Percentiles rank a stretch among this genome's conserved stretches.
These are phyloP conservation scores for Aurelia aurita DNA, from an alignment of 30 jellyfish, hydroid and myxozoan species.

Conservation along the genomic window DNA sequence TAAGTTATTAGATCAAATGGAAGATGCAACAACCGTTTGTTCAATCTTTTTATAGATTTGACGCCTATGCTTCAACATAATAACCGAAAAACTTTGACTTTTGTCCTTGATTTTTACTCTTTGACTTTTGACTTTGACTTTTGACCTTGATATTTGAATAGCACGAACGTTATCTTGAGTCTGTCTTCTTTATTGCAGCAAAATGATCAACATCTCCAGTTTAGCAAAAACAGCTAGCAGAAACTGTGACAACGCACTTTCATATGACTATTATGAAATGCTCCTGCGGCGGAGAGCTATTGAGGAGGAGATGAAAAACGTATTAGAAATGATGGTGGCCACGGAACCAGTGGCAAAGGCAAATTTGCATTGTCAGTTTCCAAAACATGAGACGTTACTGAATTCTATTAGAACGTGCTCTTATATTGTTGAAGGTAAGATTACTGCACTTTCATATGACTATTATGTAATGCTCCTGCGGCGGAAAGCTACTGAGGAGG, in stretches of 20 bases:
- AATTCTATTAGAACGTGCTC: conserved; percentile 57
- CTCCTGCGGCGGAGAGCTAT: conserved; percentile 58
- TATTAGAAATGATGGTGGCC: conserved; percentile 56
- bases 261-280: conserved; percentile 78
- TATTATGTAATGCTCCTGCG: conserved; percentile 69
- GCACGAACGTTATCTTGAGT: too few species aligned
- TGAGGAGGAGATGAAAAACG: conserved; percentile 65
- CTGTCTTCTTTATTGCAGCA: conserved; percentile 30
- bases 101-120: too few species aligned
- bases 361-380: conserved; percentile 68
- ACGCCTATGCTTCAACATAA: too few species aligned
- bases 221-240: conserved; percentile 75
- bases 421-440: conserved; percentile 71
- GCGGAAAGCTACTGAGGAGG: conserved; percentile 55
- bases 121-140: too few species aligned
- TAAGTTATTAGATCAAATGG: too few species aligned
- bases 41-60: too few species aligned
- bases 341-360: conserved; percentile 63
- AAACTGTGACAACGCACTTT: conserved; percentile 73
- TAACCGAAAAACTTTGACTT: too few species aligned
- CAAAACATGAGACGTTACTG: conserved; percentile 72
- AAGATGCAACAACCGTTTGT: too few species aligned
- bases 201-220: conserved; percentile 72
- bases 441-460: conserved; percentile 45
- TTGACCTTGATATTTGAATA: too few species aligned